Conservation (phyloP, 2,888 invertebrate genomes). For the Thymelicus acteon region DNA sequence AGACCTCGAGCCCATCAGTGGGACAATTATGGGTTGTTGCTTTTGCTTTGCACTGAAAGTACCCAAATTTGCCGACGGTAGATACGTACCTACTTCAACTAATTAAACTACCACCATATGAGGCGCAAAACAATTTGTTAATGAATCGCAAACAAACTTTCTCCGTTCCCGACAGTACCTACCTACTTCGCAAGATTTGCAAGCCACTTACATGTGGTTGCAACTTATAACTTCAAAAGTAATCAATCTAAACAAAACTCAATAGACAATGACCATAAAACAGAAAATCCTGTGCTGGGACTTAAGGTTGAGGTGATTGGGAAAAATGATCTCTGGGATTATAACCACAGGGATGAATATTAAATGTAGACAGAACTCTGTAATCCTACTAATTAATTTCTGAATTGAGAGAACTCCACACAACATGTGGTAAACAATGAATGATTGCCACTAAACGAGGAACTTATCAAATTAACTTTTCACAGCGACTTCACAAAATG, state of each 20-base stretch:
- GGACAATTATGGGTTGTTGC: too few species aligned
- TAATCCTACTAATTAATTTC: constrained; percentile 5
- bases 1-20: too few species aligned
- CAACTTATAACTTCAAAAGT: background rate
- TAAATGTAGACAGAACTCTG: background rate
- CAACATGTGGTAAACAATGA: constrained; percentile 1
- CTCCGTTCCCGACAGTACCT: background rate
- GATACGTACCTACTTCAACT: too few species aligned
- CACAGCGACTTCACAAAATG: background rate
- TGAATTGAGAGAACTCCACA: background rate
- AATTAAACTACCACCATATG: background rate
- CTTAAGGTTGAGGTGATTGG: background rate
- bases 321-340: background rate
- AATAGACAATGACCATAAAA: background rate
- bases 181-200: background rate
- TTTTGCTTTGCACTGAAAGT: too few species aligned
- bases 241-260: background rate
- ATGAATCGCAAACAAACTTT: constrained; percentile 3
- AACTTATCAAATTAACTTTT: constrained; percentile 7
- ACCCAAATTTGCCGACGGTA: too few species aligned
- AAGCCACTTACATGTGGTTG: background rate
- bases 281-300: background rate
- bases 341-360: background rate
- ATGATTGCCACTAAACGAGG: constrained; percentile 1
- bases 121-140: background rate